Percentiles rank a stretch among this genome's conserved stretches.
Evolutionary conservation across 2,797 vertebrate species (phyloP).

Genomic region (Lagocephalus sceleratus): DNA sequence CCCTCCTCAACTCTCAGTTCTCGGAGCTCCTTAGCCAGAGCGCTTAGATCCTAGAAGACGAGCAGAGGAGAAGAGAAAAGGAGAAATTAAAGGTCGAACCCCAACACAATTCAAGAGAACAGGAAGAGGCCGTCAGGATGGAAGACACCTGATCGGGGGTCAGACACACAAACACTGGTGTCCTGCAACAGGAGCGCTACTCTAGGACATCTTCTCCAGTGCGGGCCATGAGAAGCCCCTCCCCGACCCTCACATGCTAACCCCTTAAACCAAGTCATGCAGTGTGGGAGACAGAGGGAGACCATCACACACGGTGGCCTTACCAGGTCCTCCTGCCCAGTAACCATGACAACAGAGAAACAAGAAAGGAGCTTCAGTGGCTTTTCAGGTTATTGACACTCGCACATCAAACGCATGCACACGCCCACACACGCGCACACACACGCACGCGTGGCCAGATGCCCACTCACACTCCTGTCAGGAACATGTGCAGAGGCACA

Average conservation of each 20-base stretch:
- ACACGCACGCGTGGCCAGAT: slow-evolving; percentile 21
- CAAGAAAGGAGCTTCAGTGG: slow-evolving; percentile 56
- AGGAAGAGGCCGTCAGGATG: not conserved
- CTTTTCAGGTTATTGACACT: slow-evolving; percentile 27
- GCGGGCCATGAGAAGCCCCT: not conserved
- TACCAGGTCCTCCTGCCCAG: slow-evolving; percentile 73
- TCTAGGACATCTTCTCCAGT: not conserved
- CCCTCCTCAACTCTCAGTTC: slow-evolving; percentile 94
- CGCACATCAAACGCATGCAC: not conserved
- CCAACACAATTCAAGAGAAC: not conserved
- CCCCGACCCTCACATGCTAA: slow-evolving; percentile 22
- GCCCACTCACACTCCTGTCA: slow-evolving; percentile 22
- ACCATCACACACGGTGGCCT: slow-evolving; percentile 49
- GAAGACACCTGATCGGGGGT: not conserved
- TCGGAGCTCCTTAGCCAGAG: slow-evolving; percentile 92
- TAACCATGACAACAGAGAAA: slow-evolving; percentile 56
- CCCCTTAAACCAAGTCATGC: slow-evolving; percentile 64
- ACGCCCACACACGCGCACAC: slow-evolving; percentile 11
- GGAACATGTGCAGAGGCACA: slow-evolving; percentile 52
- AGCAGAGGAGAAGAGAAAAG: not conserved
- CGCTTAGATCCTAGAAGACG: slow-evolving; percentile 85
- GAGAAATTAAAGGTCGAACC: not conserved
- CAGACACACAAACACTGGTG: not conserved
- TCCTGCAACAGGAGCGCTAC: not conserved
- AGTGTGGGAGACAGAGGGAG: slow-evolving; percentile 15